Evolutionary conservation across 2,888 invertebrate species (phyloP).

Genomic region (Epistrophella euchroma): DNA sequence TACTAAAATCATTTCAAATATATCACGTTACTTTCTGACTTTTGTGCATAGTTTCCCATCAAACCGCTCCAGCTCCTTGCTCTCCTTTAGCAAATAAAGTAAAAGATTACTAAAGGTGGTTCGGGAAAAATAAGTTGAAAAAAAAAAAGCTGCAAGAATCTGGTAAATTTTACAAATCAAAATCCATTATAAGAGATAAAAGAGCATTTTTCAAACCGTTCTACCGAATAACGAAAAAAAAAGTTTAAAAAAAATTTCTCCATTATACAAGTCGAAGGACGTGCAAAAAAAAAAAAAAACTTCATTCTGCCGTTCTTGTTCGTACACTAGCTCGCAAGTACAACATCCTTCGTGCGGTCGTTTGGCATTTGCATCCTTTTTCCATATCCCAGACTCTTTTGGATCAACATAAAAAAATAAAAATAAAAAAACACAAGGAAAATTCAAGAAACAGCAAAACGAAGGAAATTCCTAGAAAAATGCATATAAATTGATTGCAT

Average conservation of each 20-base stretch:
- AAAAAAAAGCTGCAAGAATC: conserved; percentile 51
- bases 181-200: conserved; percentile 72
- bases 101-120: conserved; percentile 40
- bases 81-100: conserved; percentile 5
- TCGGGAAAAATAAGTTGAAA: neutral
- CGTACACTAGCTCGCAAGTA: conserved; percentile 27
- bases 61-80: neutral
- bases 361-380: conserved; percentile 67
- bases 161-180: conserved; percentile 75
- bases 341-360: conserved; percentile 44
- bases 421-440: neutral
- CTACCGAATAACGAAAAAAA: conserved; percentile 54
- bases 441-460: conserved; percentile 12
- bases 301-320: conserved; percentile 48
- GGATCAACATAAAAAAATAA: conserved; percentile 11
- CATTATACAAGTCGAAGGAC: conserved; percentile 37
- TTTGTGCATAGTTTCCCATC: neutral
- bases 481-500: conserved; percentile 76
- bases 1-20: conserved; percentile 35
- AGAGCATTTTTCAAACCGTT: conserved; percentile 69
- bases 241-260: neutral
- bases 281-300: conserved; percentile 14
- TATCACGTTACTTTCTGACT: conserved; percentile 41
- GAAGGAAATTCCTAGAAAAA: conserved; percentile 57
- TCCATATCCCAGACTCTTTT: conserved; percentile 15